phyloP scores from a whole-genome alignment of 2,888 invertebrate genomes.

The Schrankia costaestrigalis region DNA sequence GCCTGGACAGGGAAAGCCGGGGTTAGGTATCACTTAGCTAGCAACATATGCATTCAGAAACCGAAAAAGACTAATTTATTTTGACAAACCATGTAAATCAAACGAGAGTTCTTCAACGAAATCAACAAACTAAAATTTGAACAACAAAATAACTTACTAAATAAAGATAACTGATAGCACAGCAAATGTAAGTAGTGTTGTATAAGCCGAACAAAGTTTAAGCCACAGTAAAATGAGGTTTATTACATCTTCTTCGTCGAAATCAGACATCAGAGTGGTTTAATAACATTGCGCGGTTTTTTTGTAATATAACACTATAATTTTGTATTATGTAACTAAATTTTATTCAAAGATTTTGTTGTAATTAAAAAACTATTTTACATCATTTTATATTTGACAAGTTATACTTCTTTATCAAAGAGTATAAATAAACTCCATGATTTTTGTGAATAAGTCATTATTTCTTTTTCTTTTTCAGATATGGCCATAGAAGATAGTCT shows the following conservation, averaged over 20 bases:
- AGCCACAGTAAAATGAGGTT: constrained; percentile 55
- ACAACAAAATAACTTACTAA: constrained; percentile 45
- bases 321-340: no score
- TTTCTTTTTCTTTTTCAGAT: no score
- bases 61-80: no score
- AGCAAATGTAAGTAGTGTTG: constrained; percentile 50
- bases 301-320: no score
- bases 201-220: constrained; percentile 51
- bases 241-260: constrained; percentile 48
- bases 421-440: constrained; percentile 1
- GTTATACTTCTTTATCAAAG: constrained; percentile 1
- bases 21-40: no score
- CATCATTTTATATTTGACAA: background rate
- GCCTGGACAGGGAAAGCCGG: no score
- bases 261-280: constrained; percentile 42
- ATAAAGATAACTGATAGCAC: constrained; percentile 51
- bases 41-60: no score
- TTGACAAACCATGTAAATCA: background rate
- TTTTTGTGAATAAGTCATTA: background rate
- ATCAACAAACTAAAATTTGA: background rate
- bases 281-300: constrained; percentile 4
- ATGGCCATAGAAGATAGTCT: no score
- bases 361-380: background rate
- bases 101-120: background rate
- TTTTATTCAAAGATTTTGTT: constrained; percentile 2